Evolutionary conservation across 2,797 vertebrate species (phyloP), one percentile per base, ranked within the genome.

Genomic region (Echeneis naucrates): DNA sequence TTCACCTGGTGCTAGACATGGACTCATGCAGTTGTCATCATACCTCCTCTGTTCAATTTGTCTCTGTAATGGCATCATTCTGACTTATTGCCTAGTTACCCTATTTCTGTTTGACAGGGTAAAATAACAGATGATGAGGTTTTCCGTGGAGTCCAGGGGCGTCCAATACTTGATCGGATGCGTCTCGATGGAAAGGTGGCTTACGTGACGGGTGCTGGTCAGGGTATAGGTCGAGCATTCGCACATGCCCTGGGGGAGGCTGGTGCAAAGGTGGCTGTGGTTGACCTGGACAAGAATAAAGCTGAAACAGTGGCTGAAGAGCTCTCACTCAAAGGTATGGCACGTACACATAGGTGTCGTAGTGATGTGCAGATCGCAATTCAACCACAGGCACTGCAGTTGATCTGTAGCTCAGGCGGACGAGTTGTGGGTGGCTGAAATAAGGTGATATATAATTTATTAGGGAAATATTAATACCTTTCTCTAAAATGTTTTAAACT

Each of bases 211-310:
- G 95, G 95, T 0, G 94, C 85, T 1, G 95, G 94, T 12, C 95
- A 96, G 74, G 95, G 94, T 3, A 95, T 96, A 17, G 94, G 95
- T 30, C 89, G 95, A 74, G 94, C 89, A 1, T 96, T 96, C 9
- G 93, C 94, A 30, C 95, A 96, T 0, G 94, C 94, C 0, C 51
- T 96, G 57, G 94, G 95, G 1, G 95, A 96, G 78, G 95, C 94
- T 0, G 94, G 95, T 21, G 95, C 95, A 3, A 95, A 95, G 74
- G 93, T 96, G 4, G 95, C 93, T 0, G 75, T 95, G 0, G 89
- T 95, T 13, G 95, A 96, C 74, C 35, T 94, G 70, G 91, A 92
- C 68, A 78, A 81, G 38, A 80, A 54, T 21, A 95, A 94, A 79
- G 95, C 95, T 23, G 90, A 95, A 27, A 63, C 62, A 0, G 95